These are phyloP conservation scores for Pentalonia nigronervosa DNA, from an alignment of 1,140 invertebrate genomes.

Conservation along the genomic window DNA sequence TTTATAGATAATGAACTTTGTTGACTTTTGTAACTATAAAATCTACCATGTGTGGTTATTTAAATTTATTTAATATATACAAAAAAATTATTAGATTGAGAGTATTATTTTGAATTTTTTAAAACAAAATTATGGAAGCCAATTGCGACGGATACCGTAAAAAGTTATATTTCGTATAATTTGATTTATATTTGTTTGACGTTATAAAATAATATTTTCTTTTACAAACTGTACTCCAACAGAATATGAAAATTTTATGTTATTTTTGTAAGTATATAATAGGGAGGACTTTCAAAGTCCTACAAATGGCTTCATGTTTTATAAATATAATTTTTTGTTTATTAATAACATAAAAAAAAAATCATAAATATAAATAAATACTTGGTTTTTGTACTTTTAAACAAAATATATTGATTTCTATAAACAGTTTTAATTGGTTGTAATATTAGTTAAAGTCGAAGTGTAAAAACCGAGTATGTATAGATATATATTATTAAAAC, in stretches of 20 bases:
- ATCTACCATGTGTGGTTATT: not conserved
- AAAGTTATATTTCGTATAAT: not conserved
- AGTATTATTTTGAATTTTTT: not conserved
- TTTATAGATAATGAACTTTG: not conserved
- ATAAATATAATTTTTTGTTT: not conserved
- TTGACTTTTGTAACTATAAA: not conserved
- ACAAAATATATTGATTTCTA: not conserved
- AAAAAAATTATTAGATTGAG: not conserved
- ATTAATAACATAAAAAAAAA: not conserved
- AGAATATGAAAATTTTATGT: not conserved
- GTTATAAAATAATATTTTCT: slow-evolving; percentile 1
- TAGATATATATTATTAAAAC: not conserved
- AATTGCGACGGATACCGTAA: not conserved
- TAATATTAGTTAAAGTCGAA: not conserved
- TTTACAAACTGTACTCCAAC: not conserved
- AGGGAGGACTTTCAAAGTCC: not conserved
- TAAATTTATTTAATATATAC: not conserved
- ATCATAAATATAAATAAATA: not conserved
- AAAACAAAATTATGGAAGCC: not conserved
- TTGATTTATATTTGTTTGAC: not conserved
- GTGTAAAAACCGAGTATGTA: not conserved
- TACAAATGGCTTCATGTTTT: not conserved
- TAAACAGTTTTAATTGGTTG: not conserved
- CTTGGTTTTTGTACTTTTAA: not conserved
- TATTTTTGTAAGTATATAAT: not conserved